Percentiles rank a stretch among this genome's conserved stretches.
Conservation (phyloP, 2,113 vertebrate species). For the Irena cyanogastra region DNA sequence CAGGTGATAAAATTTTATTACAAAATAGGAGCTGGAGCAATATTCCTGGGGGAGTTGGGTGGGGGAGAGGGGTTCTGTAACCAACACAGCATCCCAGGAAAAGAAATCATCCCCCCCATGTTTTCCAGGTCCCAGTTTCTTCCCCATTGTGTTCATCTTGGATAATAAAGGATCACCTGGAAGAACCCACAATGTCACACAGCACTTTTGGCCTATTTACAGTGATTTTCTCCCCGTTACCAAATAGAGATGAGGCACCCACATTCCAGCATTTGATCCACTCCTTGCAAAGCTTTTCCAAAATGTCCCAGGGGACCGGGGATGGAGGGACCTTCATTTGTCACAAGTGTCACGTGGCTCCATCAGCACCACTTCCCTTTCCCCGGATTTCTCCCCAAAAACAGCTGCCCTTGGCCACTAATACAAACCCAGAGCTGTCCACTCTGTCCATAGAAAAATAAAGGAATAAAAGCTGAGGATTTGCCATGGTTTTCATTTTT, state of each 20-base stretch:
- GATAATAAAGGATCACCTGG: background rate
- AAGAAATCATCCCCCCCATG: background rate
- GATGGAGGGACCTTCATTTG: background rate
- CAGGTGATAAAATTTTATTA: slow-evolving; percentile 40
- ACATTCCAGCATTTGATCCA: background rate
- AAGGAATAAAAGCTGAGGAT: background rate
- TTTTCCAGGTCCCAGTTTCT: background rate
- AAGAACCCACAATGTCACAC: background rate
- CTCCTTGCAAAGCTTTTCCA: background rate
- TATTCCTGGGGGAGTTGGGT: background rate
- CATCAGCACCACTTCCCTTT: background rate
- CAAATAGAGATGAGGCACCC: background rate
- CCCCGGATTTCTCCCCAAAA: background rate
- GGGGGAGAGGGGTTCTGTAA: background rate
- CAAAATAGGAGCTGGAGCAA: slow-evolving; percentile 44
- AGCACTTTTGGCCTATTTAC: slow-evolving; percentile 23
- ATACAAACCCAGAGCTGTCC: background rate
- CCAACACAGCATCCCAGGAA: slow-evolving; percentile 4
- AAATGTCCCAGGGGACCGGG: accelerated
- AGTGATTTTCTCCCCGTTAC: background rate
- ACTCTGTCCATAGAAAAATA: background rate
- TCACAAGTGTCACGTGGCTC: accelerated
- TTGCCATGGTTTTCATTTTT: background rate
- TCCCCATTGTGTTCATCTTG: background rate
- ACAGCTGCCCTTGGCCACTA: background rate